Conservation (phyloP, 1,140 invertebrate species). For the Acromyrmex echinatior region DNA sequence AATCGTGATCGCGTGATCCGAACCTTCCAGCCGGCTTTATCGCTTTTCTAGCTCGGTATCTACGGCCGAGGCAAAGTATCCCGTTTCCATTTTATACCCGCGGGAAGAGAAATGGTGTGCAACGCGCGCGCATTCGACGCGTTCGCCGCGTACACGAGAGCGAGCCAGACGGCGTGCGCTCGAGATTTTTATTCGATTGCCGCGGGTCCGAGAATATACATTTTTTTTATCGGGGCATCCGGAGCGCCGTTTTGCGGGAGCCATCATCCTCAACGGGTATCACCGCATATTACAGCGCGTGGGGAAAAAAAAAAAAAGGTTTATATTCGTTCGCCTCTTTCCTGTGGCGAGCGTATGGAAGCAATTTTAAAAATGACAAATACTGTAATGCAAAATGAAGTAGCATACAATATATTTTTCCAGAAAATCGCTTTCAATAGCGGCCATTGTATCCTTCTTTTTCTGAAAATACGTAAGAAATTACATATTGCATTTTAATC, state of each 20-base stretch:
- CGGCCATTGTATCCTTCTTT: not conserved
- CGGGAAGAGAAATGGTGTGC: constrained; percentile 44
- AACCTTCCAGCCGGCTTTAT: constrained; percentile 45
- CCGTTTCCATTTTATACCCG: constrained; percentile 52
- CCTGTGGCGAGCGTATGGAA: too few species aligned
- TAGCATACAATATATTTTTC: not conserved
- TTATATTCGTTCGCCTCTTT: constrained; percentile 8
- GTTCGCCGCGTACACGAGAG: not conserved
- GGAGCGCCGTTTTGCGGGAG: constrained; percentile 23
- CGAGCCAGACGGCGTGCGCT: constrained; percentile 3
- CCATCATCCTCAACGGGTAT: constrained; percentile 24
- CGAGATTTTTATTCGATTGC: constrained; percentile 61
- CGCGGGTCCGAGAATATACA: constrained; percentile 32
- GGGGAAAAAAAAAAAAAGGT: not conserved
- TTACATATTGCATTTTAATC: not conserved
- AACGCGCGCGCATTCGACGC: not conserved
- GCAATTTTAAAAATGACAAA: not conserved
- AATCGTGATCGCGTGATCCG: constrained; percentile 21
- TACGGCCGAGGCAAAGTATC: constrained; percentile 14
- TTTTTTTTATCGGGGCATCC: constrained; percentile 43
- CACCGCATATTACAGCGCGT: constrained; percentile 12
- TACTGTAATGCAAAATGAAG: not conserved
- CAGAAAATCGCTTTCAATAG: not conserved
- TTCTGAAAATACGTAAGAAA: not conserved
- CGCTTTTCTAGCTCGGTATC: constrained; percentile 26